A percentile compares a stretch with the other conserved stretches of the same genome.
Conservation (phyloP, 2,888 invertebrate genomes). For the Metacarcinus magister region DNA sequence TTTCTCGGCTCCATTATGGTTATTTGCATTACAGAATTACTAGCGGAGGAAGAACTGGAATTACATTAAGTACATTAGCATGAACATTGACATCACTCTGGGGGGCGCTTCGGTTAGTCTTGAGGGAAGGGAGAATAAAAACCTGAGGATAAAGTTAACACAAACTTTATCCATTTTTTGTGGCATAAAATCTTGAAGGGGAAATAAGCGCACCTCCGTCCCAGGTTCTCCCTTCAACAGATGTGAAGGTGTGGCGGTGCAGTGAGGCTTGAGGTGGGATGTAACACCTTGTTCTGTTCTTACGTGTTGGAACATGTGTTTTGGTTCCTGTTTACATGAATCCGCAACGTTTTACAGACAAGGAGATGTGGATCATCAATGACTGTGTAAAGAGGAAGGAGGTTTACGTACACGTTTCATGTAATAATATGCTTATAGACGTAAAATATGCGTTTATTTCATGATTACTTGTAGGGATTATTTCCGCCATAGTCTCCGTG, state of each 20-base stretch:
- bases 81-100: not conserved
- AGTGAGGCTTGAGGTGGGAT: not conserved
- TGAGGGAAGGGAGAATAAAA: not conserved
- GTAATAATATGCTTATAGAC: too few relatives aligned
- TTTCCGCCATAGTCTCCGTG: too few relatives aligned
- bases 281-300: not conserved
- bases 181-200: not conserved
- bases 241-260: not conserved
- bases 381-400: too few relatives aligned
- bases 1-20: constrained; percentile 17
- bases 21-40: constrained; percentile 31
- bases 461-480: too few relatives aligned
- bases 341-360: not conserved
- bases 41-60: not conserved
- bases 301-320: not conserved
- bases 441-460: too few relatives aligned
- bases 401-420: too few relatives aligned
- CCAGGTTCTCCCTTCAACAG: not conserved
- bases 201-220: not conserved
- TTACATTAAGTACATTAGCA: not conserved
- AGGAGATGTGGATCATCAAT: not conserved
- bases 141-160: not conserved
- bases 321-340: not conserved
- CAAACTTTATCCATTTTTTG: not conserved
- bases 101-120: not conserved